Percentiles rank a stretch among this genome's conserved stretches.
Evolutionary conservation across 1,140 invertebrate species (phyloP).

Genomic region (Saccostrea echinata): DNA sequence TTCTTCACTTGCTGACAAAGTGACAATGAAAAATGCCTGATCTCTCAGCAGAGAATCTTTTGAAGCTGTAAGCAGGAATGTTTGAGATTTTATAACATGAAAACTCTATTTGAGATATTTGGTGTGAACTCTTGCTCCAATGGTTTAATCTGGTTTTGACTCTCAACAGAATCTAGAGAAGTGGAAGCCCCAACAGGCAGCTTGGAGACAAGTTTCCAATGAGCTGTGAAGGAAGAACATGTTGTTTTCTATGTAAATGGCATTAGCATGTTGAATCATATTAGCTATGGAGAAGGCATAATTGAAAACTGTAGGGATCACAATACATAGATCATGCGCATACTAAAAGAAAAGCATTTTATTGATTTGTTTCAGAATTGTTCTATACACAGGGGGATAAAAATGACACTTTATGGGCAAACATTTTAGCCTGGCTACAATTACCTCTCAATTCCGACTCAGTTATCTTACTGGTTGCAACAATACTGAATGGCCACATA

Average conservation of each 20-base stretch:
- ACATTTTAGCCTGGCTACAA: conserved; percentile 34
- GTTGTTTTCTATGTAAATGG: conserved; percentile 18
- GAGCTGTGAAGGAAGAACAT: conserved; percentile 21
- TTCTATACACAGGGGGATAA: background rate
- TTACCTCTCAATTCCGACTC: conserved; percentile 22
- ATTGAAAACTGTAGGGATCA: conserved; percentile 29
- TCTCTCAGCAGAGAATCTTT: conserved; percentile 24
- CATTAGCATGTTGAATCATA: conserved; percentile 35
- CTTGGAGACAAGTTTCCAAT: conserved; percentile 26
- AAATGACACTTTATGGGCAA: conserved; percentile 37
- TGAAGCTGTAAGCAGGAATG: background rate
- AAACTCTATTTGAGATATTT: background rate
- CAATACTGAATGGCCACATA: conserved; percentile 3
- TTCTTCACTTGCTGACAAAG: conserved; percentile 18
- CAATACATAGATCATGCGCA: conserved; percentile 20
- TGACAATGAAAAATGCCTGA: conserved; percentile 10
- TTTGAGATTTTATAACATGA: background rate
- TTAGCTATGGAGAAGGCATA: conserved; percentile 14
- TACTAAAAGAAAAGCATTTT: conserved; percentile 7
- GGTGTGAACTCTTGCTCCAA: conserved; percentile 5
- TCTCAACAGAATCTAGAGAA: background rate
- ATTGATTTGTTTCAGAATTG: conserved; percentile 3
- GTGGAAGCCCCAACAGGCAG: background rate
- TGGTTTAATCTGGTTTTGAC: background rate
- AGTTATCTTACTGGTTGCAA: background rate